These are phyloP conservation scores for Eupithecia subumbrata DNA, from an alignment of 2,888 invertebrate genomes.

Conservation along the genomic window DNA sequence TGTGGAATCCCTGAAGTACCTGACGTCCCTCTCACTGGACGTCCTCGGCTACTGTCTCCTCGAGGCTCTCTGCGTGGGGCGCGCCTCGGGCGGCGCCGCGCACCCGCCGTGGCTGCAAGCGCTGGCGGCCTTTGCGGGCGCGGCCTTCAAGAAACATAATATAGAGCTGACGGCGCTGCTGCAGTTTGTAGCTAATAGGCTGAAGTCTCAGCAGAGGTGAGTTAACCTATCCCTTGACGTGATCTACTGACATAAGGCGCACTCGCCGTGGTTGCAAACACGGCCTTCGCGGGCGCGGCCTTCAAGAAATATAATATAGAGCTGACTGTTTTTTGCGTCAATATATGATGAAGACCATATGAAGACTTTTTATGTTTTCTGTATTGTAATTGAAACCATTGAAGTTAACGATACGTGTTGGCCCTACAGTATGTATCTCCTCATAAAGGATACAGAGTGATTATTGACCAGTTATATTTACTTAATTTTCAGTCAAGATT, in stretches of 20 bases:
- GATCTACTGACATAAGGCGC: too few species aligned
- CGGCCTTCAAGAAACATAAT: conserved; percentile 98
- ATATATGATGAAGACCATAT: too few species aligned
- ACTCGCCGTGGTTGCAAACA: too few species aligned
- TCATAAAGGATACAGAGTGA: background rate
- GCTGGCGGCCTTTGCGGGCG: conserved; percentile 97
- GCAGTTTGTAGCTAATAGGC: conserved; percentile 98
- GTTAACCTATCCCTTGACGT: background rate
- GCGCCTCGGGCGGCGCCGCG: conserved; percentile 89
- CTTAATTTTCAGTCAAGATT: conserved; percentile 88
- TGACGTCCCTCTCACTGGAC: conserved; percentile 97
- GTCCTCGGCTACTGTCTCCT: conserved; percentile 97
- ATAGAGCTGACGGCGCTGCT: conserved; percentile 97
- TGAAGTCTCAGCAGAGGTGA: conserved; percentile 96
- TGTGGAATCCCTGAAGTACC: conserved; percentile 98
- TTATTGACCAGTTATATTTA: background rate
- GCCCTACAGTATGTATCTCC: background rate
- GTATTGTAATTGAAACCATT: too few species aligned
- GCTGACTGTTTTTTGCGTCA: too few species aligned
- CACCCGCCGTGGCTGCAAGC: conserved; percentile 97
- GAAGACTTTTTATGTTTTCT: too few species aligned
- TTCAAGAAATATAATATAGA: too few species aligned
- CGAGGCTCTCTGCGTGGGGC: conserved; percentile 87
- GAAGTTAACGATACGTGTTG: too few species aligned
- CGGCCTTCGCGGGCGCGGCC: too few species aligned